Percentiles rank a stretch among this genome's conserved stretches.
phyloP scores from a whole-genome alignment of 2,888 invertebrate genomes.

The Apodemia zela region DNA sequence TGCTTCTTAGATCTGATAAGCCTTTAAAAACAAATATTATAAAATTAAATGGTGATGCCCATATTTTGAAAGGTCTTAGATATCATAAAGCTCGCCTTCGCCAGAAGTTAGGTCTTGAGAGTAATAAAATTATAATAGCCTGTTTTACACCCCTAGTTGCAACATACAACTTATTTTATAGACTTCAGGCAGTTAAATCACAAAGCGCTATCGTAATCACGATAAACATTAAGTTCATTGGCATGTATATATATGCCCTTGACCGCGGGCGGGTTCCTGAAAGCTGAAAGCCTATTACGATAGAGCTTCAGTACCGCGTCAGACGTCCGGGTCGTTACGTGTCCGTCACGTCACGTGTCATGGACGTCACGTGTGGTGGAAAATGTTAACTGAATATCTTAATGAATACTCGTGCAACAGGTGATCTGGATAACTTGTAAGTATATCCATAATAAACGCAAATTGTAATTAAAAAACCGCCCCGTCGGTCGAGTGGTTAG shows the following conservation, averaged over 20 bases:
- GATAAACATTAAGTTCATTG: conserved; percentile 20
- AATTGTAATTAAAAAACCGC: neutral
- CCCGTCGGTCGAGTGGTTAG: too few relatives aligned
- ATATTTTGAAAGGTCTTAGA: neutral
- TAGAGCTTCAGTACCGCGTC: conserved; percentile 21
- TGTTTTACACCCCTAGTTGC: neutral
- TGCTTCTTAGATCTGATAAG: too few relatives aligned
- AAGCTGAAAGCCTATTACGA: conserved; percentile 21
- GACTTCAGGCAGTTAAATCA: conserved; percentile 2
- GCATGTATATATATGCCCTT: conserved; percentile 19
- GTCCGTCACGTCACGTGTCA: conserved; percentile 15
- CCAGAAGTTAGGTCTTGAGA: neutral
- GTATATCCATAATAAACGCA: neutral
- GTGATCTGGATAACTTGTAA: conserved; percentile 1
- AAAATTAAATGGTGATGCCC: too few relatives aligned
- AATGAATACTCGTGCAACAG: neutral
- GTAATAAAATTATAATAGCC: conserved; percentile 1
- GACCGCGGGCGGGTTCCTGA: conserved; percentile 20
- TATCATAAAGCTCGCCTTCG: neutral
- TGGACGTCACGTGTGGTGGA: neutral
- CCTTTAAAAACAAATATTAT: too few relatives aligned
- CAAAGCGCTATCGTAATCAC: neutral
- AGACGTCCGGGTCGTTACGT: conserved; percentile 20
- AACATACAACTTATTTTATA: conserved; percentile 9
- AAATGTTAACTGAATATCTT: conserved; percentile 10